phyloP scores from a whole-genome alignment of 92 coral and sea anemone genomes.

The Zoanthus sansibaricus region DNA sequence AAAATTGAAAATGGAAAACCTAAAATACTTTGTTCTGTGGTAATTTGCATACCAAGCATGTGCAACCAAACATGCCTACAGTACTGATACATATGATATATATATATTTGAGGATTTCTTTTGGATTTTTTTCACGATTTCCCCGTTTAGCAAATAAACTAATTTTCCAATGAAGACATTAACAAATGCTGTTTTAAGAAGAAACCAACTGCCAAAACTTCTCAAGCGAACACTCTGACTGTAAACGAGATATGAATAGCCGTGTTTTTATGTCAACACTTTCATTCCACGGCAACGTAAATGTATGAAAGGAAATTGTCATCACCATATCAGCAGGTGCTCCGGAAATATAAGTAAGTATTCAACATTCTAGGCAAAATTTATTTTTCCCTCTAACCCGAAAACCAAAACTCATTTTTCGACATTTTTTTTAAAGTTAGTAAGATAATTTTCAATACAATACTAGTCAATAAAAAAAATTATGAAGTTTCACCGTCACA shows the following conservation, averaged over 20 bases:
- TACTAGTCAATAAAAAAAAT: constrained; percentile 12
- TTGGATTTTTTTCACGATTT: constrained; percentile 9
- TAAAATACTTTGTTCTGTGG: constrained; percentile 23
- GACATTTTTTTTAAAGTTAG: constrained; percentile 16
- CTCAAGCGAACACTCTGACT: constrained; percentile 9
- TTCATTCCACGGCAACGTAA: constrained; percentile 13
- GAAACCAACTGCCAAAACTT: constrained; percentile 19
- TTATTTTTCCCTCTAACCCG: constrained; percentile 12
- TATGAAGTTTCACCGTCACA: constrained; percentile 4
- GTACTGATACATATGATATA: neutral
- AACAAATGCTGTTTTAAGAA: neutral
- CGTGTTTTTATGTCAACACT: constrained; percentile 12
- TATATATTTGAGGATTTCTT: too few species aligned
- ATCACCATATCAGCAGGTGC: constrained; percentile 29
- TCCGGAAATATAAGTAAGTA: constrained; percentile 12
- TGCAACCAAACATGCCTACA: constrained; percentile 7
- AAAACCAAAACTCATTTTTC: constrained; percentile 16
- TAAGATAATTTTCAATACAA: constrained; percentile 8
- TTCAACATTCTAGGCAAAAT: constrained; percentile 10
- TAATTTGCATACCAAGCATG: constrained; percentile 15
- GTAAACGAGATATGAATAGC: constrained; percentile 22
- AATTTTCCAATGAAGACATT: constrained; percentile 11
- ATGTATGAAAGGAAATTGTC: constrained; percentile 14
- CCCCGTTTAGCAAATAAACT: constrained; percentile 15
- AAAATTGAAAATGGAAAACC: constrained; percentile 18